Conservation (phyloP, 1,140 invertebrate species). For the Oryzaephilus surinamensis region DNA sequence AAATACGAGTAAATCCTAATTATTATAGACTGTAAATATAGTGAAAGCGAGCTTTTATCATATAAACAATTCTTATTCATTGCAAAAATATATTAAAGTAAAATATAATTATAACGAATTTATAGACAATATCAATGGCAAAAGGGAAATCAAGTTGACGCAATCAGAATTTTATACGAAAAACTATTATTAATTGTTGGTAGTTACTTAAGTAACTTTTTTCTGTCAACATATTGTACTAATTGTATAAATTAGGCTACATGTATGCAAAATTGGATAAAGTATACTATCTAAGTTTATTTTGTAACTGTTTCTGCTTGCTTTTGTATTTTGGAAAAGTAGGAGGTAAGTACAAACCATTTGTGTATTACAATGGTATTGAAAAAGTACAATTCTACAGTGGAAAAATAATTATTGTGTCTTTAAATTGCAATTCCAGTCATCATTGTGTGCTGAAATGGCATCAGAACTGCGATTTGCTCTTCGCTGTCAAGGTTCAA, state of each 20-base stretch:
- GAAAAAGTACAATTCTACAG: background rate
- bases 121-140: conserved; percentile 26
- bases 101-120: conserved; percentile 19
- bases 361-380: too few relatives aligned
- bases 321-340: conserved; percentile 31
- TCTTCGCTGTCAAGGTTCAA: conserved; percentile 49
- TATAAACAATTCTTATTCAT: background rate
- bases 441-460: conserved; percentile 56
- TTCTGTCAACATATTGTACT: too few relatives aligned
- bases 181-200: too few relatives aligned
- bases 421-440: conserved; percentile 36
- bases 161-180: too few relatives aligned
- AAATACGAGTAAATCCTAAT: too few relatives aligned
- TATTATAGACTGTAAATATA: too few relatives aligned
- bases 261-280: too few relatives aligned
- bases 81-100: background rate
- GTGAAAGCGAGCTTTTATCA: too few relatives aligned
- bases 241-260: too few relatives aligned
- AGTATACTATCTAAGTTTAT: conserved; percentile 40
- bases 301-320: conserved; percentile 40
- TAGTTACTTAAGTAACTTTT: too few relatives aligned
- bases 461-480: conserved; percentile 57
- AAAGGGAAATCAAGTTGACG: conserved; percentile 13
- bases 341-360: conserved; percentile 40
- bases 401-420: background rate